Base-by-base conservation (phyloP, 2,113 vertebrate species). In the Cromileptes altivelis region DNA sequence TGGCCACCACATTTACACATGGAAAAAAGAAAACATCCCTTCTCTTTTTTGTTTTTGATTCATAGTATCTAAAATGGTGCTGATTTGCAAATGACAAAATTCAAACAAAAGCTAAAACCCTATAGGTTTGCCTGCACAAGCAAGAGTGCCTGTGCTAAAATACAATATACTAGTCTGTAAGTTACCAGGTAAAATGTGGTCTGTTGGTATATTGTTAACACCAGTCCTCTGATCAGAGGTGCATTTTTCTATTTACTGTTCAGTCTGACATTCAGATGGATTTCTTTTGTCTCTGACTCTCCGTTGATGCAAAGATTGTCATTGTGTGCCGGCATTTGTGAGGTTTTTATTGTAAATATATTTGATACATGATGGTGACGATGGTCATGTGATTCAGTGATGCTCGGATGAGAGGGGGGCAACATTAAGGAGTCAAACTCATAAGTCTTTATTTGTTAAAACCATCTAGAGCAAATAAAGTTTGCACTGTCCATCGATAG, bases 331-430 rank as follows among this genome's bases (percentile, higher is more conserved):
- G 45, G 52, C 70, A 63, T 30, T 57, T 61, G 3, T 30, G 53
- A 78, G 63, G 42, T 52, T 85, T 79, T 76, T 79, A 55, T 64
- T 75, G 77, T 75, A 85, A 75, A 85, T 91, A 80, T 69, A 33
- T 80, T 53, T 75, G 70, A 80, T 65, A 27, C 30, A 47, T 57
- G 67, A 56, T 45, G 42, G 4, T 78, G 27, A 25, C 50, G 50
- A 50, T 45, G 42, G 61, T 68, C 45, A 15, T 61, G 68, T 65
- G 50, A 23, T 61, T 73, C 50, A 17, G 67, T 70, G 56, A 77
- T 53, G 70, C 47, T 42, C 37, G 10, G 10, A 33, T 52, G 69
- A 72, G 53, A 60, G 33, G 33, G 15, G 12, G 47, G 27, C 27
- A 19, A 56, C 53, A 27, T 69, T 76, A 12, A 4, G 40, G 25